Conservation (phyloP, 92 coral and sea anemone genomes). For the Plumapathes pennacea region DNA sequence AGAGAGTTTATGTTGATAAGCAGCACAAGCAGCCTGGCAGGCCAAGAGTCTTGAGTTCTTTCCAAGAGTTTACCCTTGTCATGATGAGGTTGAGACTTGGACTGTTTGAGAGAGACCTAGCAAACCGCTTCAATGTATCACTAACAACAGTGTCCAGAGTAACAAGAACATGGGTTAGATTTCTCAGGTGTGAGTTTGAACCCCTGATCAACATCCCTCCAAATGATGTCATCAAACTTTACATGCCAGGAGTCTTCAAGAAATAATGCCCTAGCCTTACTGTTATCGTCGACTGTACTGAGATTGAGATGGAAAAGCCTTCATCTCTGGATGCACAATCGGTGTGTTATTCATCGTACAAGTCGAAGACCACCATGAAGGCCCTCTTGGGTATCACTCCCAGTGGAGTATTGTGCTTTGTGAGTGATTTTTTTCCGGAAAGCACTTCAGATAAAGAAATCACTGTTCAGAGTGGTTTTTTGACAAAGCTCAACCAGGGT, state of each 20-base stretch:
- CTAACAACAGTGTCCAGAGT: slow-evolving; percentile 41
- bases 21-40: slow-evolving; percentile 6
- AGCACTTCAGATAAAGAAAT: slow-evolving; percentile 36
- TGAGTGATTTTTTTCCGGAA: slow-evolving; percentile 37
- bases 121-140: slow-evolving; percentile 27
- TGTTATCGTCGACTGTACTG: slow-evolving; percentile 40
- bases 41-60: slow-evolving; percentile 14
- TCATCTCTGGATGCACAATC: slow-evolving; percentile 31
- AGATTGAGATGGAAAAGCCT: slow-evolving; percentile 39
- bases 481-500: slow-evolving; percentile 10
- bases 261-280: slow-evolving; percentile 19
- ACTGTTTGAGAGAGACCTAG: slow-evolving; percentile 36
- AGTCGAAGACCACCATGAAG: slow-evolving; percentile 55
- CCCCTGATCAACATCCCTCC: slow-evolving; percentile 51
- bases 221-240: slow-evolving; percentile 35
- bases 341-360: slow-evolving; percentile 40
- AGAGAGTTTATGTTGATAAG: slow-evolving; percentile 21
- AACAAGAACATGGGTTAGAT: slow-evolving; percentile 33
- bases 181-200: slow-evolving; percentile 38
- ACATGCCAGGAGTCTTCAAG: slow-evolving; percentile 46
- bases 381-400: slow-evolving; percentile 56
- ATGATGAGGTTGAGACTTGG: slow-evolving; percentile 48
- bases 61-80: slow-evolving; percentile 44
- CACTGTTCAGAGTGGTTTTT: slow-evolving; percentile 21
- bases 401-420: slow-evolving; percentile 40